Conservation (phyloP, 2,113 vertebrate genomes). For the Nothoprocta pentlandii region DNA sequence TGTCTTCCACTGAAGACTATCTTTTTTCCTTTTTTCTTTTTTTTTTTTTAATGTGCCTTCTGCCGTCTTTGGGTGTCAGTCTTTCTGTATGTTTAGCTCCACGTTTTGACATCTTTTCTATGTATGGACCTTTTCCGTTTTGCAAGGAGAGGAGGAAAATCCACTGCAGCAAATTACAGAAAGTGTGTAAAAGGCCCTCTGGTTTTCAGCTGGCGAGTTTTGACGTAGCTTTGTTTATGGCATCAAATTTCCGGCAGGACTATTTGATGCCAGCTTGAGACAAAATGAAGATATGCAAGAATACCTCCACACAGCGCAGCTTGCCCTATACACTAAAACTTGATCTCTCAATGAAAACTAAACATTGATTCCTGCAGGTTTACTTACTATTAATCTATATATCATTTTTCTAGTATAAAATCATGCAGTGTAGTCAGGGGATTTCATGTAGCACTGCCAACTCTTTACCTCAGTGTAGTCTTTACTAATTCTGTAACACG, state of each 20-base stretch:
- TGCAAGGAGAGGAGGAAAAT: neutral
- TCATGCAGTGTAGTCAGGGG: conserved; percentile 18
- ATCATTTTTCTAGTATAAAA: neutral
- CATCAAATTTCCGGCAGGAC: neutral
- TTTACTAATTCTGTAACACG: neutral
- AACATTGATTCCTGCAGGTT: neutral
- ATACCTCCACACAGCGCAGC: neutral
- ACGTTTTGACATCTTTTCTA: neutral
- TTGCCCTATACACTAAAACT: neutral
- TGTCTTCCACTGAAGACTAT: neutral
- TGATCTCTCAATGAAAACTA: neutral
- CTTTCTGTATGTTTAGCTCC: neutral
- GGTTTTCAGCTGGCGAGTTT: neutral
- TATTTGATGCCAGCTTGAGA: neutral
- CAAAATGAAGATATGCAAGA: accelerated
- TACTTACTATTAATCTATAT: neutral
- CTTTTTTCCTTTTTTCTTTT: too few relatives aligned
- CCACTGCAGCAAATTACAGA: neutral
- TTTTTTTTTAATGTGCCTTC: neutral
- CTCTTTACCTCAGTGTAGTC: conserved; percentile 51
- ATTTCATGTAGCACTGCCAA: conserved; percentile 44
- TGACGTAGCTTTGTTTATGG: neutral
- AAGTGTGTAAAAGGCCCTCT: neutral
- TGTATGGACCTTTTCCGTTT: neutral
- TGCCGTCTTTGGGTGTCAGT: neutral